Conservation (phyloP, 2,797 vertebrate species). For the Scleropages formosus region DNA sequence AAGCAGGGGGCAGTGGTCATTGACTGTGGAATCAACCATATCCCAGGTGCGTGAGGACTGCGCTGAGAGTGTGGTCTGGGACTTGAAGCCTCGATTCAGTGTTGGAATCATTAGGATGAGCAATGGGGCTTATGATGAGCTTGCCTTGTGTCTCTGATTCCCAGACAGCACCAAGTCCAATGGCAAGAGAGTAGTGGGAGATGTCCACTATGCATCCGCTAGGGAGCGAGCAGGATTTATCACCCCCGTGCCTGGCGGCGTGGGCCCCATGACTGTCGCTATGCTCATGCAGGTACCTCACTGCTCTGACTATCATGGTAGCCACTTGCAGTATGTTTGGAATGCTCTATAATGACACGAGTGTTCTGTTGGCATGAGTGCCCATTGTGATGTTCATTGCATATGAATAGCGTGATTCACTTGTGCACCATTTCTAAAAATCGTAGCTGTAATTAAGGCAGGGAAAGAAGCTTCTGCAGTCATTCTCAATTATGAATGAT, state of each 20-base stretch:
- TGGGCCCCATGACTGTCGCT: constrained; percentile 97
- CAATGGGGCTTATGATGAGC: constrained; percentile 18
- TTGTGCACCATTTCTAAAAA: neutral
- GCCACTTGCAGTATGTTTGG: neutral
- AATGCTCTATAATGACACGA: neutral
- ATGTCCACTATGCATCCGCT: constrained; percentile 81
- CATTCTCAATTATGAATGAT: neutral
- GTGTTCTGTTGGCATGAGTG: constrained; percentile 5
- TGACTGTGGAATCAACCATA: constrained; percentile 95
- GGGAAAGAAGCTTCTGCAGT: neutral
- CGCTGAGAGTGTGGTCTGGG: neutral
- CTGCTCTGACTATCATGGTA: neutral
- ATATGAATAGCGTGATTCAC: neutral
- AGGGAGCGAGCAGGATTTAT: constrained; percentile 87
- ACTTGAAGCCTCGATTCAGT: too few relatives aligned
- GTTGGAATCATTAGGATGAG: neutral
- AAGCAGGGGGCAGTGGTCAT: constrained; percentile 94
- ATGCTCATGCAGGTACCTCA: constrained; percentile 91
- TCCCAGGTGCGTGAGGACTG: constrained; percentile 74
- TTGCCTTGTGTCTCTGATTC: constrained; percentile 25
- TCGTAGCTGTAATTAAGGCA: neutral
- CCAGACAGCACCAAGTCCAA: constrained; percentile 82
- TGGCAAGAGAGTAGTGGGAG: constrained; percentile 88
- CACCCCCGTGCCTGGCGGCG: constrained; percentile 93
- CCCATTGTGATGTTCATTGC: neutral